Evolutionary conservation across 2,113 vertebrate genomes (phyloP), one percentile per base, ranked within the genome.

Genomic region (Ovibos moschatus): DNA sequence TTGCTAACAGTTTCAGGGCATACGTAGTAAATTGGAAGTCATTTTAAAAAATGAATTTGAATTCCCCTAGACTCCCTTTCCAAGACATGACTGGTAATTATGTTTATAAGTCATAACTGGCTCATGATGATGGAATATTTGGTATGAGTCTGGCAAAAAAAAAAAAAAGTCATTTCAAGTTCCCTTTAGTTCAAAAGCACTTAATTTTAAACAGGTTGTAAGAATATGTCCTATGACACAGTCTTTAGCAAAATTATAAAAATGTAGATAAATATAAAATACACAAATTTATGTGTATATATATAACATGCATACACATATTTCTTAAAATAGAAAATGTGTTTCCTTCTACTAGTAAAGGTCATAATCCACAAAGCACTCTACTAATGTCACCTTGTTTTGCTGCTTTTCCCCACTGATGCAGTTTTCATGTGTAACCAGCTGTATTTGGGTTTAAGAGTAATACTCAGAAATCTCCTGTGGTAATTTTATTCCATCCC

Each of bases 51-150:
- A 86, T 60, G 97, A 96, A 96, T 98, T 97, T 95, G 95, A 98
- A 98, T 98, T 98, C 91, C 62, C 74, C n/a, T 86, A 97, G 53
- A n/a, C 96, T 98, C 97, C 86, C 94, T 98, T 98, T 98, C 91
- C 27, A 98, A 94, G 92, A 98, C 96, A 92, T 95, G 96, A 93
- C 67, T 97, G 96, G 96, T 98, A 98, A 97, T 91, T 97, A 97
- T 67, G 51, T 83, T 96, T 98, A 97, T 93, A 98, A 96, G 94
- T 95, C 94, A 98, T 97, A 90, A 97, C 64, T 91, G 85, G 60
- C 83, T 91, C 19, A 0, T 87, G 71, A 92, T 36, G 82, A 90
- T 84, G 57, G 74, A 92, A 98, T 97, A 62, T 71, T 53, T 89
- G 6, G 14, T 95, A 51, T 98, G 51, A 97, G 4, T 93, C 64